Base-by-base conservation (phyloP, 2,797 vertebrate species). In the Acridotheres tristis region DNA sequence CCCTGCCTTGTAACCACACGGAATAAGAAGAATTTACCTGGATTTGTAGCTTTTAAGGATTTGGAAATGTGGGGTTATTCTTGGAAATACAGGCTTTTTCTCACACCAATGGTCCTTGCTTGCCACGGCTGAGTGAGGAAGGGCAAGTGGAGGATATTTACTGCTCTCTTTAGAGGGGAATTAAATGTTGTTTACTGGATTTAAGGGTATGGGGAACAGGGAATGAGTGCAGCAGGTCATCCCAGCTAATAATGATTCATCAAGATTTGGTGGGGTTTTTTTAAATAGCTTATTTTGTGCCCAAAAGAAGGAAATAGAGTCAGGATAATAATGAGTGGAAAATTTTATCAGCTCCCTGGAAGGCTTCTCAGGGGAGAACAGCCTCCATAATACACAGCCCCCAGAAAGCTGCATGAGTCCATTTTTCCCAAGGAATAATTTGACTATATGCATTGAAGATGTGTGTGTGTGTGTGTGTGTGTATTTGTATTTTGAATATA, bases 71-170 rank as follows among this genome's bases (percentile, higher is more conserved):
- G 34, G 16, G 2, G 42, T 69, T 68, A 55, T 76, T 88, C 71
- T 83, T 77, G 66, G 77, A 87, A 79, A 48, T 36, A 40, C 0
- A 3, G 8, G 13, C 18, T 55, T 18, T 66, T 82, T 26, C 66
- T 88, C 30, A 45, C 5, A 5, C 20, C 0, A 0, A 34, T 16
- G 4, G 23, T 51, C 29, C 15, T 45, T 63, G 34, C 68, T 38
- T 27, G 32, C 34, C 7, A 5, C 0, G 2, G 61, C 40, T 36
- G 66, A 61, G 59, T 0, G 0, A 63, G 58, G 47, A 78, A 51
- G 50, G 54, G 74, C 47, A 54, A 18, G 10, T 9, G 36, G 27
- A 88, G 11, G 61, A 62, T 59, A 29, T 55, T 54, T 21, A n/a
- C 36, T 7, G 1, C 55, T 8, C 43, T 55, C 48, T 63, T 73